Evolutionary conservation across 2,797 vertebrate species (phyloP), one percentile per base, ranked within the genome.

Genomic region (Atherinosoma microstoma): DNA sequence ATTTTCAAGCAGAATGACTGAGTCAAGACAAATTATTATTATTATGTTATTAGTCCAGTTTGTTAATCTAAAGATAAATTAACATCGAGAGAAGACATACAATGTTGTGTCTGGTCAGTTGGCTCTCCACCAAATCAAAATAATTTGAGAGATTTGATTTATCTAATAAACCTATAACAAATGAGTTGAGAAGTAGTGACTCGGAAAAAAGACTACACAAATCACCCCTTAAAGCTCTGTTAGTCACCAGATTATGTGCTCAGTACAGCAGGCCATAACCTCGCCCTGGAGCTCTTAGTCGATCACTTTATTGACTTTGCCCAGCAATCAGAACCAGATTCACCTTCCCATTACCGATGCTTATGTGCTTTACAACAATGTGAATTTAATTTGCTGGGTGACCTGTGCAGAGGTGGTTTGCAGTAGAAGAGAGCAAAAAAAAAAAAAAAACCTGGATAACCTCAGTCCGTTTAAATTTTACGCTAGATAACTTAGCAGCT

Each of bases 181-280:
- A 42, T 18, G 49, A 78, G 58, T 45, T 78, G 81, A 66, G 78
- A 22, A 4, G 24, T 15, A 82, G 73, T 82, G 49, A 67, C 45
- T 63, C 62, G n/a, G 80, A 66, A 81, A 88, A 84, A 78, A 42
- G 45, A 83, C 64, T 58, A 69, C 79, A 85, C 76, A 88, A 93
- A 93, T 92, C 86, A 83, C 84, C 57, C 75, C 58, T 86, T 86
- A 91, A 87, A 89, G 88, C 86, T 91, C 85, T 45, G 84, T 92
- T 87, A 75, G 83, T 34, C 70, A 70, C 24, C 73, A 86, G 67
- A 88, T 85, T 86, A 83, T 76, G 74, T 84, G 87, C 89, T 90
- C 85, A 86, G 86, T 66, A 75, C 83, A 84, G 87, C 89, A 88
- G 85, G 83, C 71, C 77, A 61, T 78, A 85, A 67, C 66, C 59